phyloP scores from a whole-genome alignment of 1,140 invertebrate genomes.

The Ostrea denselamellosa region DNA sequence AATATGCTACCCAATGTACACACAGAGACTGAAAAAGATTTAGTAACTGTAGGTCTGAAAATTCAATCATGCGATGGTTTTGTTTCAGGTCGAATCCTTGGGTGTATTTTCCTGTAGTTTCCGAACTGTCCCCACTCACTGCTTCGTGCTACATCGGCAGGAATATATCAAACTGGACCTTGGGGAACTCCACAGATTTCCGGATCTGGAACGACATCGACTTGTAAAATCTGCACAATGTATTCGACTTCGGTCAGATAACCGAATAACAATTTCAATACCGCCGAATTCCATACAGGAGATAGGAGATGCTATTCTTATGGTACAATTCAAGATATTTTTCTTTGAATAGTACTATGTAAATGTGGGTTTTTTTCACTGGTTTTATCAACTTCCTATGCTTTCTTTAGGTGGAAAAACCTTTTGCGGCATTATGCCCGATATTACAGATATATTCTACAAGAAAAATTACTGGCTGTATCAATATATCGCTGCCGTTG shows the following conservation, averaged over 20 bases:
- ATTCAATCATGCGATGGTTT: not conserved
- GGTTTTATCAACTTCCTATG: not conserved
- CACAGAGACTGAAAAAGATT: too few species aligned
- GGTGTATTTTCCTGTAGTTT: not conserved
- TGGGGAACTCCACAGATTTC: not conserved
- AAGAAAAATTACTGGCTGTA: conserved; percentile 6
- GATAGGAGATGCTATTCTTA: not conserved
- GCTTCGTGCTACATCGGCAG: not conserved
- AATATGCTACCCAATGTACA: too few species aligned
- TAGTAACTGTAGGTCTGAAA: too few species aligned
- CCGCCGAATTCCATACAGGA: not conserved
- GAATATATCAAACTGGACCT: conserved; percentile 4
- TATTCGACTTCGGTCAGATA: not conserved
- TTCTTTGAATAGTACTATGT: not conserved
- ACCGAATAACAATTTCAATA: not conserved
- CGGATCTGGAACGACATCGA: not conserved
- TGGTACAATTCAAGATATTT: not conserved
- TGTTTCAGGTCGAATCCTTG: not conserved
- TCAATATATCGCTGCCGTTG: not conserved
- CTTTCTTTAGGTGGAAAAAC: conserved; percentile 1
- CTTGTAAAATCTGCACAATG: not conserved
- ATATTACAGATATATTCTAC: conserved; percentile 25
- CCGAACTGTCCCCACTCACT: not conserved
- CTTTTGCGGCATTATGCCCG: not conserved
- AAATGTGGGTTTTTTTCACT: not conserved